phyloP scores from a whole-genome alignment of 2,888 invertebrate genomes.

The Ophraella communa region DNA sequence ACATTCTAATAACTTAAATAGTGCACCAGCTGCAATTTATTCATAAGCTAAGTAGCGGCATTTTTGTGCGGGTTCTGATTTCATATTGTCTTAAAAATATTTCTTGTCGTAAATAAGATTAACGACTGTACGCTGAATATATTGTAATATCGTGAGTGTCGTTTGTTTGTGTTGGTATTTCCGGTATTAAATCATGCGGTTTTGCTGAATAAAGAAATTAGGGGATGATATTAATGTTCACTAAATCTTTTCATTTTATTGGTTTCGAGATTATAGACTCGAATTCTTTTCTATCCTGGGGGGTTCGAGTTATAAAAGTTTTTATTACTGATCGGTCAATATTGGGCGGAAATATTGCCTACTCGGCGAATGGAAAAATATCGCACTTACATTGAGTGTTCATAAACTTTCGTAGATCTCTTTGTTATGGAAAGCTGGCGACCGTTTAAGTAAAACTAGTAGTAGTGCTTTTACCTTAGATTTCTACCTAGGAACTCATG shows the following conservation, averaged over 20 bases:
- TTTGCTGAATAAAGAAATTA: constrained; percentile 29
- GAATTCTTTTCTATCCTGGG: background rate
- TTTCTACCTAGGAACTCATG: no score
- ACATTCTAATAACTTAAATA: no score
- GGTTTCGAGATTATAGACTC: constrained; percentile 20
- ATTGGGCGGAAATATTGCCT: constrained; percentile 17
- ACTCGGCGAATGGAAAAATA: constrained; percentile 8
- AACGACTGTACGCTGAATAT: background rate
- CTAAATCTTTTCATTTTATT: constrained; percentile 25
- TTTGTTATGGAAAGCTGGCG: background rate
- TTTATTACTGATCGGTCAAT: constrained; percentile 22
- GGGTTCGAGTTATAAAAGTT: constrained; percentile 22
- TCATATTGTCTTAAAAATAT: no score
- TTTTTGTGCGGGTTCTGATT: background rate
- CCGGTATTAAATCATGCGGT: constrained; percentile 28
- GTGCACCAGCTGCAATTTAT: no score
- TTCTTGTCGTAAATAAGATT: no score
- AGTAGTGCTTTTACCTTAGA: no score
- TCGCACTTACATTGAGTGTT: constrained; percentile 2
- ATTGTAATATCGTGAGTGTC: background rate
- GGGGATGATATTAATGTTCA: constrained; percentile 16
- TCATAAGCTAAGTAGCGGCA: background rate
- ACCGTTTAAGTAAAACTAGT: background rate
- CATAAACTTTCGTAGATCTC: background rate
- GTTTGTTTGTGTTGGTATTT: background rate